Base-by-base conservation (phyloP, 2,888 invertebrate species). In the Smittia aterrima region DNA sequence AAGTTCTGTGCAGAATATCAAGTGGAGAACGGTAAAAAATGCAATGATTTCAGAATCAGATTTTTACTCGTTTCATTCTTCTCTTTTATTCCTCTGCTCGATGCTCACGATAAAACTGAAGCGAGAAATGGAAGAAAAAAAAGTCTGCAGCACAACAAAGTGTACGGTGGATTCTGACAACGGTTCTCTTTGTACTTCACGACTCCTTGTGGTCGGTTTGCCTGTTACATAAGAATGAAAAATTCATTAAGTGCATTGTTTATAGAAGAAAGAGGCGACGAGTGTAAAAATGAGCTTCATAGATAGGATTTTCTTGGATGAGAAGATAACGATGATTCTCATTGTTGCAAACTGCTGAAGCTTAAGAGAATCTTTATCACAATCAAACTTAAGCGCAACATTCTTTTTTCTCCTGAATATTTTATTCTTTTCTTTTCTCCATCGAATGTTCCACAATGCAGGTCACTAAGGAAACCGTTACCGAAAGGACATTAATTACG, bases 231-330 rank as follows among this genome's bases (percentile, higher is more conserved):
- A 67, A 67, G 58, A 58, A 18, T 67, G 66, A 41, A 67, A 67
- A 67, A 41, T 67, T 67, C 67, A 67, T 67, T 67, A 67, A 67
- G 20, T 67, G 41, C 67, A 67, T 67, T 67, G 67, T 67, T 47
- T n/a, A 47, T 47, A 47, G 47, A 47, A 47, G 16, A 47, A 11
- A 47, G 11, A 2, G 16, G 16, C 47, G 16, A 47, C 47, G 11
- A 47, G 47, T 47, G 47, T 16, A 47, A 16, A 47, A 47, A 6
- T 47, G 16, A 47, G 11, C 16, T 38, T 38, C 38, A 38, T 9
- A n/a, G 16, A 47, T 11, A 47, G 16, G 11, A 47, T 47, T 47
- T 32, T 9, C 32, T 32, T 9, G 32, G 32, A 32, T 32, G 32
- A 2, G 47, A n/a, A 47, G 47, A 47, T 47, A 47, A 47, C 47